Percentiles rank a stretch among this genome's conserved stretches.
phyloP scores from a whole-genome alignment of 1,140 invertebrate species.

The Babylonia areolata region DNA sequence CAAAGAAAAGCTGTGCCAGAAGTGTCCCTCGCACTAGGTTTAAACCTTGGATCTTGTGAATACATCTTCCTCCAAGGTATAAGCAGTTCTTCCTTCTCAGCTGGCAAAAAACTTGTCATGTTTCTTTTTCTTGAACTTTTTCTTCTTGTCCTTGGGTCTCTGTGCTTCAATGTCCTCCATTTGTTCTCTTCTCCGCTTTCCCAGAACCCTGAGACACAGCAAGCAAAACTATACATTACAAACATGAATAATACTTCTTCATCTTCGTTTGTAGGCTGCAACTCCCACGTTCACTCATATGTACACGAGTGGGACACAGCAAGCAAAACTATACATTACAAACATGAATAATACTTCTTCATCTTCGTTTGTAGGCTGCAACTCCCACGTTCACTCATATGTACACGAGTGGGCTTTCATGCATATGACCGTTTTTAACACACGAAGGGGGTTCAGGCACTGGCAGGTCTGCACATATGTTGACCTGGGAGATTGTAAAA shows the following conservation, averaged over 20 bases:
- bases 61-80: too few relatives aligned
- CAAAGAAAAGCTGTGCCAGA: too few relatives aligned
- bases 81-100: too few relatives aligned
- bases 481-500: background rate
- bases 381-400: too few relatives aligned
- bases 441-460: too few relatives aligned
- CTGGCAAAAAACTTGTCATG: slow-evolving; percentile 1
- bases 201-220: background rate
- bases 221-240: background rate
- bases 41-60: too few relatives aligned
- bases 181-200: background rate
- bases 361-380: background rate
- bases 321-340: background rate
- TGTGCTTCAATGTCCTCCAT: background rate
- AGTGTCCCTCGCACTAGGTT: too few relatives aligned
- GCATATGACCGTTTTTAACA: too few relatives aligned
- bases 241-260: background rate
- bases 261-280: too few relatives aligned
- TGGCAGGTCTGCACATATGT: too few relatives aligned
- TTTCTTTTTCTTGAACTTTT: slow-evolving; percentile 8
- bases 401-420: too few relatives aligned
- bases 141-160: slow-evolving; percentile 2
- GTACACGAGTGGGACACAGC: background rate
- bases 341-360: background rate
- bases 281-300: background rate